These are phyloP conservation scores for Leptatherina wallacei DNA, from an alignment of 2,797 vertebrate species.

Conservation along the genomic window DNA sequence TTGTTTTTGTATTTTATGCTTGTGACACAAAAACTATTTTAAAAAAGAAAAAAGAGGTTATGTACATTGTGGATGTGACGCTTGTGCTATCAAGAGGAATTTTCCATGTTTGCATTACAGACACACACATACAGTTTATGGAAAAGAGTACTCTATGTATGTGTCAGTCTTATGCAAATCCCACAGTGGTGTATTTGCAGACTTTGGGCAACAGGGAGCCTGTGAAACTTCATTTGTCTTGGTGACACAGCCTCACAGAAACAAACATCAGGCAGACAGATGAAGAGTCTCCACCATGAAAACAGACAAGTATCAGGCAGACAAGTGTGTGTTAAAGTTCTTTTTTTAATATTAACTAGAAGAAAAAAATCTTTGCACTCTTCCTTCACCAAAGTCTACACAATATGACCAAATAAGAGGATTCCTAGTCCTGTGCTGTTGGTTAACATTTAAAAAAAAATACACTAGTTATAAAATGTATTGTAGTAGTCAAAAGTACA, in stretches of 20 bases:
- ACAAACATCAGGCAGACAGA: conserved; percentile 25
- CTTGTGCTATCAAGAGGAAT: conserved; percentile 9
- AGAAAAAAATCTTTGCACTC: conserved; percentile 38
- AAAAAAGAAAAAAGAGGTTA: conserved; percentile 6
- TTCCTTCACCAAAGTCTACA: conserved; percentile 60
- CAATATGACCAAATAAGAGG: conserved; percentile 34
- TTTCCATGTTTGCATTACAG: neutral
- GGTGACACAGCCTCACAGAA: conserved; percentile 22
- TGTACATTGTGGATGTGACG: neutral
- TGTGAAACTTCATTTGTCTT: conserved; percentile 29
- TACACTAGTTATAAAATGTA: conserved; percentile 28
- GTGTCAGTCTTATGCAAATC: conserved; percentile 25
- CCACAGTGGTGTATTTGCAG: conserved; percentile 26
- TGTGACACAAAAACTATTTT: too few species aligned
- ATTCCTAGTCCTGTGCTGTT: conserved; percentile 27
- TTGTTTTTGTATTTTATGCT: too few species aligned
- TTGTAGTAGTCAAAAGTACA: conserved; percentile 19
- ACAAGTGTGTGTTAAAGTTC: conserved; percentile 20
- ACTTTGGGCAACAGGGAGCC: neutral
- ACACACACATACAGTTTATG: conserved; percentile 1
- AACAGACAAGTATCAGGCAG: conserved; percentile 26
- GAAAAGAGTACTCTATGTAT: conserved; percentile 4
- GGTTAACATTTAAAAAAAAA: conserved; percentile 38
- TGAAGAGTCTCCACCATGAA: neutral
- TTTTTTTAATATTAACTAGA: conserved; percentile 65